Conservation (phyloP, 2,797 vertebrate genomes). For the Varecia variegata region DNA sequence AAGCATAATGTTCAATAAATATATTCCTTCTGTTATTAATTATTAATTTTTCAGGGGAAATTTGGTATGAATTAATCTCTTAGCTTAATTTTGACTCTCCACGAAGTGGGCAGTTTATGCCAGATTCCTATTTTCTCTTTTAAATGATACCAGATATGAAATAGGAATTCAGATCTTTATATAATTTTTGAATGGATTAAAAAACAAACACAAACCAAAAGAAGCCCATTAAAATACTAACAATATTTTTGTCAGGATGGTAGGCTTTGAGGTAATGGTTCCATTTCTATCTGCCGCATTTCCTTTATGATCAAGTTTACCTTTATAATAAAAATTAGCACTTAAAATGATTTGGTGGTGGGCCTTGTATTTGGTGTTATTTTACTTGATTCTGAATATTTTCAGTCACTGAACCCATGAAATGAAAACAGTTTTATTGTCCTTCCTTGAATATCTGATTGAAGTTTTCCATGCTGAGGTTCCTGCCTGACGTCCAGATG, state of each 20-base stretch:
- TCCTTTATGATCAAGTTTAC: not conserved
- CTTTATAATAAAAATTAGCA: not conserved
- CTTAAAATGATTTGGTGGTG: not conserved
- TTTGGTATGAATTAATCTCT: not conserved
- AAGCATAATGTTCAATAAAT: not conserved
- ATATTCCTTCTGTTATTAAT: not conserved
- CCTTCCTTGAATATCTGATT: not conserved
- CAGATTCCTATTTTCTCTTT: not conserved
- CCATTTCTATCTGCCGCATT: not conserved
- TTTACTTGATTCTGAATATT: slow-evolving; percentile 2
- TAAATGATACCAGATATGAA: not conserved
- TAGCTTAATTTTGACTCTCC: not conserved
- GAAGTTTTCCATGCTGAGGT: too few relatives aligned
- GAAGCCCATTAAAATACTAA: not conserved
- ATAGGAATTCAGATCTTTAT: not conserved
- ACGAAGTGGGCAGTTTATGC: not conserved
- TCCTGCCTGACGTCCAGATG: not conserved
- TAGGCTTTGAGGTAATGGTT: not conserved
- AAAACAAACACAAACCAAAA: not conserved
- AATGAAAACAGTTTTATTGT: not conserved
- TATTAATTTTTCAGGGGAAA: not conserved
- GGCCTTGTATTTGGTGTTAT: not conserved
- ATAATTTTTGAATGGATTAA: not conserved
- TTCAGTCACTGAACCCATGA: not conserved
- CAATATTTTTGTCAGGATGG: not conserved